Percentiles rank a stretch among this genome's conserved stretches.
Evolutionary conservation across 1,140 invertebrate species (phyloP).

Genomic region (Ectropis grisescens): DNA sequence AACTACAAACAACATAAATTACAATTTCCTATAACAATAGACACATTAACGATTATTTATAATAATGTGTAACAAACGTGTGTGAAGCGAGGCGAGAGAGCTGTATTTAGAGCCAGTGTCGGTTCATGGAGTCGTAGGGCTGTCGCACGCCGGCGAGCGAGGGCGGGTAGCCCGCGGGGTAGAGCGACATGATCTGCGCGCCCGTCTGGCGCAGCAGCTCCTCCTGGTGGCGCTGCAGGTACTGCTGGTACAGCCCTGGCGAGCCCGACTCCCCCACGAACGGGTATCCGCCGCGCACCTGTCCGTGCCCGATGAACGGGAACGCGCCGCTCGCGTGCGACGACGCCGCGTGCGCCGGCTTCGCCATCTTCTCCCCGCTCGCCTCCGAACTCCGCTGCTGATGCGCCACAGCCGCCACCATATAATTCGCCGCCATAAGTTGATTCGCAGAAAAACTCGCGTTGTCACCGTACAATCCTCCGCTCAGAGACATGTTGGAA

Average conservation of each 20-base stretch:
- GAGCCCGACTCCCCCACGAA: slow-evolving; percentile 52
- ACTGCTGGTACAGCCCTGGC: slow-evolving; percentile 78
- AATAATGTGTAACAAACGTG: slow-evolving; percentile 5
- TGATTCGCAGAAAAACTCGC: slow-evolving; percentile 71
- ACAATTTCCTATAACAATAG: slow-evolving; percentile 33
- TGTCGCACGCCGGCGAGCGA: slow-evolving; percentile 75
- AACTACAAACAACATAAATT: slow-evolving; percentile 49
- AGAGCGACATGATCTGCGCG: slow-evolving; percentile 69
- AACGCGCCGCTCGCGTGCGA: slow-evolving; percentile 61
- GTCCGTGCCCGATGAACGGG: slow-evolving; percentile 66
- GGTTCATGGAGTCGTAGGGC: slow-evolving; percentile 74
- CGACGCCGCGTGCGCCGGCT: slow-evolving; percentile 58
- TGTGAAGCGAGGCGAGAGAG: background rate
- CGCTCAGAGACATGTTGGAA: slow-evolving; percentile 63
- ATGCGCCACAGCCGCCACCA: slow-evolving; percentile 67
- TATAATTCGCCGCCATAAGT: slow-evolving; percentile 71
- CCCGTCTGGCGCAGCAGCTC: slow-evolving; percentile 69
- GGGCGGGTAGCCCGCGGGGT: slow-evolving; percentile 73
- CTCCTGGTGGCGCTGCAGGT: slow-evolving; percentile 74
- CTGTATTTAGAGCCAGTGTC: slow-evolving; percentile 61
- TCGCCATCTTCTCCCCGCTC: slow-evolving; percentile 55
- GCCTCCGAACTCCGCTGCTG: slow-evolving; percentile 49
- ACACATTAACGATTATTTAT: slow-evolving; percentile 27
- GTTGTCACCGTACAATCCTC: slow-evolving; percentile 72
- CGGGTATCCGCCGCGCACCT: slow-evolving; percentile 68